Percentiles rank a stretch among this genome's conserved stretches.
phyloP scores from a whole-genome alignment of 2,113 vertebrate species.

The Myotis yumanensis region DNA sequence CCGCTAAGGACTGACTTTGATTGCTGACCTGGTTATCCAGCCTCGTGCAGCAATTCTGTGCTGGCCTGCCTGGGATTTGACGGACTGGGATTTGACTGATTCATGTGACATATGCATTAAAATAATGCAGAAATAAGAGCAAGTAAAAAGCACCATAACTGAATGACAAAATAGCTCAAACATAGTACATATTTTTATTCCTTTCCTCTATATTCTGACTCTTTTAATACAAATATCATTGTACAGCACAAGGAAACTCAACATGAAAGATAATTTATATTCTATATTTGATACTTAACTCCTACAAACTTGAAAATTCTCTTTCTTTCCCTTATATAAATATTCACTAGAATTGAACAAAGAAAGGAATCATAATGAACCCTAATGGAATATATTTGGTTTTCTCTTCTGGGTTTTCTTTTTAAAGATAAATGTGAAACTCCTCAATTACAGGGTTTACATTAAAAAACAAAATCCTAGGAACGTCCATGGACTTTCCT shows the following conservation, averaged over 20 bases:
- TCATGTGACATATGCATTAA: neutral
- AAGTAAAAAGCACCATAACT: neutral
- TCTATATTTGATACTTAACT: neutral
- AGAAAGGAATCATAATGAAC: neutral
- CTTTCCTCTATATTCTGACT: neutral
- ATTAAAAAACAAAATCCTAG: neutral
- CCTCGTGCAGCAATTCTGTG: neutral
- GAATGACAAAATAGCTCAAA: neutral
- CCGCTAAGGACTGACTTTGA: neutral
- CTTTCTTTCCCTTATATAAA: neutral
- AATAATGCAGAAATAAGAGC: neutral
- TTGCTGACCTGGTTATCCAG: neutral
- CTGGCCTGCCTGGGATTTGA: neutral
- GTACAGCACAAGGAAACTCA: neutral
- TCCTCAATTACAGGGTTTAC: neutral
- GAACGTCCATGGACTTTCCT: neutral
- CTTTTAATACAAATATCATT: neutral
- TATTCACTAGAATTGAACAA: neutral
- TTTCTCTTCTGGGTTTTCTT: neutral
- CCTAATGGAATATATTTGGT: neutral
- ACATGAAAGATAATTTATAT: neutral
- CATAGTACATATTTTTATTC: neutral
- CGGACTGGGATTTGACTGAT: neutral
- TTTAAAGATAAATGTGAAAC: neutral
- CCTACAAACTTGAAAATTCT: neutral